A percentile compares a stretch with the other conserved stretches of the same genome.
These are phyloP conservation scores for Andrena chrysosceles DNA, from an alignment of 2,888 invertebrate species.

Conservation along the genomic window DNA sequence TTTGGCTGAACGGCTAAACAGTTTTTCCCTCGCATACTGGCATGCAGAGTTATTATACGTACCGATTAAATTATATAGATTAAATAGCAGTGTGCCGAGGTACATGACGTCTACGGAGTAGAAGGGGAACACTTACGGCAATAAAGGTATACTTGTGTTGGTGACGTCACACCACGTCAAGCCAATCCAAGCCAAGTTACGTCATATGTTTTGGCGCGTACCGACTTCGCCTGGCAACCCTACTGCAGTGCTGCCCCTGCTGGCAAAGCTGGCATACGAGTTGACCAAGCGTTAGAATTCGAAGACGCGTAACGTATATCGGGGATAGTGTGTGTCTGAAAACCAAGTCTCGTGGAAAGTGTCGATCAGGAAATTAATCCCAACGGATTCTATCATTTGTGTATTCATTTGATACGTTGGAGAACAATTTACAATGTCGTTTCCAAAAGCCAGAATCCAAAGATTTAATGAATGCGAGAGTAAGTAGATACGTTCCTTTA, in stretches of 20 bases:
- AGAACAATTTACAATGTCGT: constrained; percentile 84
- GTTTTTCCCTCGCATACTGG: constrained; percentile 60
- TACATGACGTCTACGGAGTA: too few relatives aligned
- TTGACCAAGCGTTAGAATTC: constrained; percentile 41
- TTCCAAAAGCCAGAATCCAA: constrained; percentile 86
- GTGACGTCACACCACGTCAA: too few relatives aligned
- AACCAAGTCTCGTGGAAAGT: constrained; percentile 19
- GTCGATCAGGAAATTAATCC: background rate
- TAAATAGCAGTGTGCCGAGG: too few relatives aligned
- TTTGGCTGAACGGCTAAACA: background rate
- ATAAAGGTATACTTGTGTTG: too few relatives aligned
- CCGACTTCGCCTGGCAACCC: too few relatives aligned
- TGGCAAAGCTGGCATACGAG: too few relatives aligned
- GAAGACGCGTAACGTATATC: constrained; percentile 38
- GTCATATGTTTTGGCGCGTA: too few relatives aligned
- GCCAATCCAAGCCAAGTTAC: too few relatives aligned
- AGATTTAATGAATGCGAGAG: constrained; percentile 86
- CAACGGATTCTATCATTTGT: background rate
- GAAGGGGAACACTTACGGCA: too few relatives aligned
- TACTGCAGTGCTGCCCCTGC: too few relatives aligned
- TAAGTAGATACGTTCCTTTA: constrained; percentile 80
- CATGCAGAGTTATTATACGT: too few relatives aligned
- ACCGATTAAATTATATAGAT: too few relatives aligned
- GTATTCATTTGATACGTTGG: background rate
- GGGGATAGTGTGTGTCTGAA: background rate